Percentiles rank a stretch among this genome's conserved stretches.
phyloP scores from a whole-genome alignment of 37 sponge, comb jelly and placozoan genomes.

The Aplysina aerophoba region DNA sequence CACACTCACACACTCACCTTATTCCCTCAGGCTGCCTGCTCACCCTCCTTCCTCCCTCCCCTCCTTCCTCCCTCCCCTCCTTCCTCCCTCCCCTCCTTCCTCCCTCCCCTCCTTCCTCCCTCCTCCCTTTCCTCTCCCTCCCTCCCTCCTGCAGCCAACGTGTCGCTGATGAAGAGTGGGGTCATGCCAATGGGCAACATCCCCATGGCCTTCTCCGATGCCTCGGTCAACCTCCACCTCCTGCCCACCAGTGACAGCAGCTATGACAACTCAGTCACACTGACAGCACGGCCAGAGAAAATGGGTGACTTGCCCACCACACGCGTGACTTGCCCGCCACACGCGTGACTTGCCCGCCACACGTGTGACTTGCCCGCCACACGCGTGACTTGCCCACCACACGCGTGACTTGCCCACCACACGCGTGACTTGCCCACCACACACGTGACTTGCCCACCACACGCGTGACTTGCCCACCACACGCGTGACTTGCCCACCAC shows the following conservation, averaged over 20 bases:
- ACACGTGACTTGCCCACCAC: no score
- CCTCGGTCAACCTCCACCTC: slow-evolving; percentile 53
- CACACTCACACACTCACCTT: slow-evolving; percentile 10
- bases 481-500: no score
- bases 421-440: no score
- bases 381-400: no score
- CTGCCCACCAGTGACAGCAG: slow-evolving; percentile 43
- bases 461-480: no score
- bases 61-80: not conserved
- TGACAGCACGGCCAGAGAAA: slow-evolving; percentile 49
- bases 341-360: no score
- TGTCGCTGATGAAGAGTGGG: slow-evolving; percentile 61
- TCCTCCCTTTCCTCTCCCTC: not conserved
- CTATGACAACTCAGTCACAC: slow-evolving; percentile 42
- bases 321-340: no score
- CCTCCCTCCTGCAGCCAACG: not conserved
- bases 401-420: no score
- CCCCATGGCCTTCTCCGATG: slow-evolving; percentile 35
- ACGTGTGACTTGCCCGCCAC: no score
- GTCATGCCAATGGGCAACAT: slow-evolving; percentile 59
- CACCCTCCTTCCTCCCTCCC: not conserved
- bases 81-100: not conserved
- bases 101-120: not conserved
- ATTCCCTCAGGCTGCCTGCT: not conserved
- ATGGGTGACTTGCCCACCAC: slow-evolving; percentile 32